Base-by-base conservation (phyloP, 1,140 invertebrate species). In the Dinothrombium tinctorium region DNA sequence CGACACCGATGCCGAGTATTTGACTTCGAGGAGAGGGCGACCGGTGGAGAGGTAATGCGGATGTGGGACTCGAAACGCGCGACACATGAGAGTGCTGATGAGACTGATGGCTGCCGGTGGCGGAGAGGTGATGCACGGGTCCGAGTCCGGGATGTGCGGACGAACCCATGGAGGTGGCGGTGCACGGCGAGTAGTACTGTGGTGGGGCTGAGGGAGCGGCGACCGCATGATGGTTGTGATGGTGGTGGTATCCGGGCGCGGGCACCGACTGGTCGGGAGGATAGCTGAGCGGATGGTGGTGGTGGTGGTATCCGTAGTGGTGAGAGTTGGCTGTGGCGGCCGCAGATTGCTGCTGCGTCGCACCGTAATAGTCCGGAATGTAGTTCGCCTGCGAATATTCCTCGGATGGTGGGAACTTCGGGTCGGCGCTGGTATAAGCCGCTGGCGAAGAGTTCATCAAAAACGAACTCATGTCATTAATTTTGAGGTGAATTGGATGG, bases 301-400 rank as follows among this genome's bases (percentile, higher is more conserved):
- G 23, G 37, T 29, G 39, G 25, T 40, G 41, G 32, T 14, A 32
- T 33, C 28, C 47, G 29, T 32, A 22, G 31, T 42, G 33, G 17
- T 11, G 11, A 21, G 12, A 12, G 20, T 15, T 21, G 11, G 33
- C 17, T n/a, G 33, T 40, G 35, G 36, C 21, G 32, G 41, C n/a
- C 43, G 45, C 42, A 36, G 47, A 22, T 42, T 21, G 28, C 19
- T 43, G 42, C 24, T 44, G 49, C 7, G 41, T 41, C 22, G 42
- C 40, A 37, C 43, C 33, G 45, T 58, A 59, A 49, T 54, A 57
- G 37, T 58, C 56, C 22, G 68, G 65, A 46, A 82, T 79, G 57
- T 83, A 83, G 59, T 75, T 80, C 42, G 65, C 72, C 51, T 81
- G 77, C 48, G 71, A 76, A 62, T 81, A 83, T 49, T 83, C 79